Evolutionary conservation across 1,140 invertebrate genomes (phyloP), one percentile per base, ranked within the genome.

Genomic region (Physella acuta): DNA sequence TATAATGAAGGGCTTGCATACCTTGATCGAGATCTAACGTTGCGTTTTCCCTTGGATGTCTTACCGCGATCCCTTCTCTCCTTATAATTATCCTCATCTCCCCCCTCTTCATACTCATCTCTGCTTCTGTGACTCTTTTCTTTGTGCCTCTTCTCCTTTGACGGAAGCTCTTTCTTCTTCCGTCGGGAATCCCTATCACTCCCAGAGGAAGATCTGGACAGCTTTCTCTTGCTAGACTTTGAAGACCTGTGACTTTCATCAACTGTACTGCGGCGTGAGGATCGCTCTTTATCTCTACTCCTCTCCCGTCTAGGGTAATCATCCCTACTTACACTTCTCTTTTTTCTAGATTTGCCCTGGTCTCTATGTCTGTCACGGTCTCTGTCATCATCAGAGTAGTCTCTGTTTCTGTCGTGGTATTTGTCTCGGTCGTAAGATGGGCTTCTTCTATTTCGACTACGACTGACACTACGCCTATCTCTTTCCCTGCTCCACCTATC

Each of bases 21-120:
- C 79, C 79, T 81, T 79, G 78, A 79, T 64, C 74, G 69, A 68
- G 78, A 79, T 76, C 77, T 78, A 79, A 71, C 69, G 75, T 72
- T 77, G 75, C 73, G 75, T 77, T 80, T 80, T 68, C 74, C 70
- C 77, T 77, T 79, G 63, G 78, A 78, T 74, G 74, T 77, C 80
- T 81, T 81, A 81, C 80, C 80, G 68, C 34, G 36, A 26, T 67
- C 36, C 52, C 52, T 56, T 53, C 64, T 67, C 76, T 76, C 65
- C 74, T 71, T 44, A 36, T 74, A 66, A 68, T 76, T 66, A 49
- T 75, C 75, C 69, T 71, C 68, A 30, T 61, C 62, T 64, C 39
- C 62, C 39, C 51, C 39, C 31, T 52, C 11, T 39, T 67, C 51
- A 67, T 67, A 56, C 64, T 56, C 64, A 60, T 68, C 71, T 34